These are phyloP conservation scores for Pollenia amentaria DNA, from an alignment of 2,888 invertebrate species.

Conservation along the genomic window DNA sequence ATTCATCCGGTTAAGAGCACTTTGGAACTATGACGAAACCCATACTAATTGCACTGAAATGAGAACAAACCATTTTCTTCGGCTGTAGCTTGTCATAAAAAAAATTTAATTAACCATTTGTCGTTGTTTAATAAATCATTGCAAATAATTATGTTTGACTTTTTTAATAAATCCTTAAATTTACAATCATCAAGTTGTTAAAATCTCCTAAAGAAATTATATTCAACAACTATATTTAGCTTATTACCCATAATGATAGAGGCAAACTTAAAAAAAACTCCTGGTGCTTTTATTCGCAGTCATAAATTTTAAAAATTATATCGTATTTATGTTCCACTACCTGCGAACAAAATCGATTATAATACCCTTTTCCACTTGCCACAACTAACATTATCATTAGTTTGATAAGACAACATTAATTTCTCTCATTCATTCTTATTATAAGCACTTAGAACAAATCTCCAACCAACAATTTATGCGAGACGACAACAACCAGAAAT, in stretches of 20 bases:
- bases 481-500: conserved; percentile 36
- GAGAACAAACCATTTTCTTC: too few species aligned
- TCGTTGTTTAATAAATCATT: too few species aligned
- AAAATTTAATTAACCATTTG: too few species aligned
- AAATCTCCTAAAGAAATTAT: neutral
- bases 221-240: neutral
- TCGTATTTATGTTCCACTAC: neutral
- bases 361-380: conserved; percentile 43
- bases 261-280: neutral
- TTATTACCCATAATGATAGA: conserved; percentile 31
- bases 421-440: conserved; percentile 44
- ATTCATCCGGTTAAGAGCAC: too few species aligned
- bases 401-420: conserved; percentile 33
- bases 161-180: neutral
- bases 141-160: neutral
- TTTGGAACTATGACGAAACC: too few species aligned
- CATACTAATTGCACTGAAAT: too few species aligned
- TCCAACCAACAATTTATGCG: conserved; percentile 5
- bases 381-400: conserved; percentile 41
- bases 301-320: conserved; percentile 1
- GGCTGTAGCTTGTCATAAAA: too few species aligned
- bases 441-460: conserved; percentile 51
- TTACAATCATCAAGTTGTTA: neutral
- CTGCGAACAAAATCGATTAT: conserved; percentile 16
- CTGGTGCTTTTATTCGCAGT: neutral